These are phyloP conservation scores for Stenichneumon culpator DNA, from an alignment of 2,888 invertebrate species.

Conservation along the genomic window DNA sequence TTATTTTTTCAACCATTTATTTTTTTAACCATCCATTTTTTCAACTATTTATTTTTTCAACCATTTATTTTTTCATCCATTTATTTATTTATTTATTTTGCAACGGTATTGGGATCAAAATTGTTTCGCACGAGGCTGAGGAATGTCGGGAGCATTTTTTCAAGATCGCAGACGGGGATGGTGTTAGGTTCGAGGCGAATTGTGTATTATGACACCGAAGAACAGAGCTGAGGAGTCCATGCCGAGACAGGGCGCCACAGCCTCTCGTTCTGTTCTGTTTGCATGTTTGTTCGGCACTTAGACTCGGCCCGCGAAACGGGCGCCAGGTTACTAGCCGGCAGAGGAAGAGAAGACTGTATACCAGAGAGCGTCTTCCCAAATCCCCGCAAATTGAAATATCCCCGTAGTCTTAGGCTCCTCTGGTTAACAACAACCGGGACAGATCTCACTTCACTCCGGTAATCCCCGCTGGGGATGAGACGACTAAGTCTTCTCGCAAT, in stretches of 20 bases:
- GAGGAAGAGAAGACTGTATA: background rate
- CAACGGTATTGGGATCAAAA: background rate
- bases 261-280: slow-evolving; percentile 63
- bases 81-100: background rate
- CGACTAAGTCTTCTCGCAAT: slow-evolving; percentile 70
- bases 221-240: background rate
- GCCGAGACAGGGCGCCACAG: slow-evolving; percentile 35
- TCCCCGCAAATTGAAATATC: slow-evolving; percentile 82
- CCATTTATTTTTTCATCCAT: background rate
- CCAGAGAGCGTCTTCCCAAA: slow-evolving; percentile 74
- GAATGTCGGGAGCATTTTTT: slow-evolving; percentile 44
- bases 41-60: background rate
- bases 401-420: slow-evolving; percentile 76
- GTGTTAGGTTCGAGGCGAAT: slow-evolving; percentile 35
- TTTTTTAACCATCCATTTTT: background rate
- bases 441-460: slow-evolving; percentile 78
- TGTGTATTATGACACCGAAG: slow-evolving; percentile 34
- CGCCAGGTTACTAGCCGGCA: slow-evolving; percentile 15
- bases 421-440: slow-evolving; percentile 81
- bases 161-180: slow-evolving; percentile 34
- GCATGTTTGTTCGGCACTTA: slow-evolving; percentile 70
- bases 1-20: background rate
- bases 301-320: slow-evolving; percentile 49
- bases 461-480: slow-evolving; percentile 72
- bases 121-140: background rate